phyloP scores from a whole-genome alignment of 2,888 invertebrate species.

The Helleia helle region DNA sequence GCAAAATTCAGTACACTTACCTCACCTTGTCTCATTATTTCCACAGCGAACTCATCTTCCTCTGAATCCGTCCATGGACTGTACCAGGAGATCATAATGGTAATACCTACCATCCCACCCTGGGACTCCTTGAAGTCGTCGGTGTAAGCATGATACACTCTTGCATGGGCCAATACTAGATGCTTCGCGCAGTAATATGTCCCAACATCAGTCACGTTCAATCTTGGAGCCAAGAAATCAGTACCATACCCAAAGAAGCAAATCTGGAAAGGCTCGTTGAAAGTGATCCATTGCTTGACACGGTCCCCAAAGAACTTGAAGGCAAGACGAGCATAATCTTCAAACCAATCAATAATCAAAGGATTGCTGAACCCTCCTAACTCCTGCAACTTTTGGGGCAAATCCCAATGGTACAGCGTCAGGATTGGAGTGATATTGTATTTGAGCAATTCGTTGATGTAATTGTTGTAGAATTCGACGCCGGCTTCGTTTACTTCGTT shows the following conservation, averaged over 20 bases:
- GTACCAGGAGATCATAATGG: conserved; percentile 30
- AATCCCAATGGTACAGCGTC: neutral
- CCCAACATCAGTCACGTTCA: conserved; percentile 52
- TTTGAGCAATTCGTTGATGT: neutral
- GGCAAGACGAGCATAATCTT: conserved; percentile 37
- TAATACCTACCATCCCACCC: conserved; percentile 32
- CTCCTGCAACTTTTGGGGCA: neutral
- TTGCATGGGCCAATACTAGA: conserved; percentile 69
- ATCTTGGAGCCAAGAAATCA: conserved; percentile 34
- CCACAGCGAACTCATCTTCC: conserved; percentile 43
- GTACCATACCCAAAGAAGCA: conserved; percentile 57
- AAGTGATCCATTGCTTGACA: conserved; percentile 72
- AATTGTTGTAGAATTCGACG: conserved; percentile 1
- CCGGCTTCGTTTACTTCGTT: conserved; percentile 51
- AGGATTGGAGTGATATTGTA: neutral
- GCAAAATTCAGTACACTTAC: conserved; percentile 21
- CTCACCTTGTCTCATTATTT: conserved; percentile 28
- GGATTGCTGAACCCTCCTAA: neutral
- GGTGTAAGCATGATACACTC: conserved; percentile 48
- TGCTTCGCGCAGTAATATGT: conserved; percentile 69
- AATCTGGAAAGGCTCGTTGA: conserved; percentile 69
- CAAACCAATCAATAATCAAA: neutral
- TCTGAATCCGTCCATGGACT: conserved; percentile 41
- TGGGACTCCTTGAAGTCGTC: conserved; percentile 38
- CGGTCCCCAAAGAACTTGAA: conserved; percentile 60